Percentiles rank a stretch among this genome's conserved stretches.
These are phyloP conservation scores for Atta texana DNA, from an alignment of 1,140 invertebrate genomes.

Conservation along the genomic window DNA sequence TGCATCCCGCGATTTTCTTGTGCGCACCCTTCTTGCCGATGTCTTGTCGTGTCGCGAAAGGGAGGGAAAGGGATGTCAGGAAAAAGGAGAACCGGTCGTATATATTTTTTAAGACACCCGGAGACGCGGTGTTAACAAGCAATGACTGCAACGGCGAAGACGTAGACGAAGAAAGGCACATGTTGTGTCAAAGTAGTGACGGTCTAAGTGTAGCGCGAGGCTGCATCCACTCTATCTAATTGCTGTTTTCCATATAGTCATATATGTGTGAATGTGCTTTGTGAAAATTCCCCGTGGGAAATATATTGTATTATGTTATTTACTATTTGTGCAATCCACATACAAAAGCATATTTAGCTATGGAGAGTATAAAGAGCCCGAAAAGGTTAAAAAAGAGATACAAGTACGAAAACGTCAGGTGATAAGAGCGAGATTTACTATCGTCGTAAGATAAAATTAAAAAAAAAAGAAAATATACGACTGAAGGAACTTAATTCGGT, in stretches of 20 bases:
- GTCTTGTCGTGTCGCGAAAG: constrained; percentile 37
- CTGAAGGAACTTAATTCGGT: constrained; percentile 23
- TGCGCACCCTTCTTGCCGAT: constrained; percentile 63
- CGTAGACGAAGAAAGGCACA: constrained; percentile 27
- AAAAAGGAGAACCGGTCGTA: constrained; percentile 16
- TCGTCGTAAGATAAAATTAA: not conserved
- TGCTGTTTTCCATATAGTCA: constrained; percentile 72
- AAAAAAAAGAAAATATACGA: not conserved
- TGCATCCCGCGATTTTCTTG: constrained; percentile 76
- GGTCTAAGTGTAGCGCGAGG: constrained; percentile 57
- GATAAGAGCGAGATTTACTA: not conserved
- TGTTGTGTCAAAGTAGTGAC: not conserved
- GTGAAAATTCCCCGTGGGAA: not conserved
- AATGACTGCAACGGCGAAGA: constrained; percentile 66
- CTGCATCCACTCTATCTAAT: constrained; percentile 79
- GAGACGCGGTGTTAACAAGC: constrained; percentile 73
- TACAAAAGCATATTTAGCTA: not conserved
- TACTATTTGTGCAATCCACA: not conserved
- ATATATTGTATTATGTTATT: constrained; percentile 33
- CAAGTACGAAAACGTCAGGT: not conserved
- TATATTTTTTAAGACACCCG: constrained; percentile 72
- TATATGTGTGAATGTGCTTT: constrained; percentile 3
- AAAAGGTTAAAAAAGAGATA: not conserved
- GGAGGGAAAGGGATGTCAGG: not conserved
- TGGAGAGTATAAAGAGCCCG: not conserved